Percentiles rank a stretch among this genome's conserved stretches.
phyloP scores from a whole-genome alignment of 2,113 vertebrate species.

The Ammodytes dubius region DNA sequence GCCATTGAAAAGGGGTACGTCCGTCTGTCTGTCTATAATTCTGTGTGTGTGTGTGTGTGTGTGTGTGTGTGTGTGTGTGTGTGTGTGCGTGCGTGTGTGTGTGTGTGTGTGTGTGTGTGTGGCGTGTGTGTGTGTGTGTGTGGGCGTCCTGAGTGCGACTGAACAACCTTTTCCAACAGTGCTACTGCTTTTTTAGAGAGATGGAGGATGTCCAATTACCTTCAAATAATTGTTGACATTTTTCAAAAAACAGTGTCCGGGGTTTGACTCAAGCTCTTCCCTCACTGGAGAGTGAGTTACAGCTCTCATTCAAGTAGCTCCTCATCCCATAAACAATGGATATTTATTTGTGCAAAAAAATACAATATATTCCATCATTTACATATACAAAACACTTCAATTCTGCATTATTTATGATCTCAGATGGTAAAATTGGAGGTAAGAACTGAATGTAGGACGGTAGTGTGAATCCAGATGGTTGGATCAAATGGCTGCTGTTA shows the following conservation, averaged over 20 bases:
- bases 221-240: conserved; percentile 57
- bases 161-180: not conserved
- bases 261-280: conserved; percentile 1
- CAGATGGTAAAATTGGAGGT: not conserved
- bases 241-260: conserved; percentile 20
- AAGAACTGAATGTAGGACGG: conserved; percentile 12
- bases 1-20: too few species aligned
- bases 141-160: not conserved
- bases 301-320: conserved; percentile 11
- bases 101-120: not conserved
- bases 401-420: not conserved
- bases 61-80: not conserved
- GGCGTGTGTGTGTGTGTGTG: not conserved
- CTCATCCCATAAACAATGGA: not conserved
- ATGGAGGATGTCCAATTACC: conserved; percentile 5
- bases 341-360: not conserved
- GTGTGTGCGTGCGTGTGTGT: too few species aligned
- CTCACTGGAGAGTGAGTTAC: not conserved
- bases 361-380: not conserved
- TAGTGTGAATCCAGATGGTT: conserved; percentile 18
- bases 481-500: not conserved
- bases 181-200: not conserved
- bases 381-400: not conserved
- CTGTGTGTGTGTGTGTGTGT: not conserved
- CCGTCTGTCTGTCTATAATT: too few species aligned